Percentiles rank a stretch among this genome's conserved stretches.
These are phyloP conservation scores for Siniperca obscura DNA, from an alignment of 2,797 vertebrate genomes.

Conservation along the genomic window DNA sequence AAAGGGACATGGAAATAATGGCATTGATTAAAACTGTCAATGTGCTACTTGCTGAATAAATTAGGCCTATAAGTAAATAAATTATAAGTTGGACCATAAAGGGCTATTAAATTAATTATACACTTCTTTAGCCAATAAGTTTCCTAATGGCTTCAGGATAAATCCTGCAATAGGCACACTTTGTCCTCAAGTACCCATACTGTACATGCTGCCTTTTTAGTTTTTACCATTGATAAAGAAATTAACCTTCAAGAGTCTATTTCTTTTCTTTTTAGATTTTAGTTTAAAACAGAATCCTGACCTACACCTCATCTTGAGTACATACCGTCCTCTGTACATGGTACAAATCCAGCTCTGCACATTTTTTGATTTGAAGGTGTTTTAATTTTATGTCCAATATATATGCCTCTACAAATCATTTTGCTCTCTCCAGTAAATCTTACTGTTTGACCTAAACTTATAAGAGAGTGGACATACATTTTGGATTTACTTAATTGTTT, in stretches of 20 bases:
- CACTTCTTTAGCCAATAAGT: slow-evolving; percentile 64
- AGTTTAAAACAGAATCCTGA: slow-evolving; percentile 20
- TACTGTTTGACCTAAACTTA: not conserved
- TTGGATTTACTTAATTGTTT: not conserved
- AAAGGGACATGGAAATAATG: slow-evolving; percentile 37
- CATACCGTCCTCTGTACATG: not conserved
- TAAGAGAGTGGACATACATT: not conserved
- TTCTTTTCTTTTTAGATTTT: not conserved
- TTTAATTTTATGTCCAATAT: not conserved
- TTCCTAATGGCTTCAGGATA: slow-evolving; percentile 61
- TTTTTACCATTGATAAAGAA: slow-evolving; percentile 2
- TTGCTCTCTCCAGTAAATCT: not conserved
- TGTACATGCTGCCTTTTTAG: slow-evolving; percentile 3
- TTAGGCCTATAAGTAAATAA: slow-evolving; percentile 67
- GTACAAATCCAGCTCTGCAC: slow-evolving; percentile 6
- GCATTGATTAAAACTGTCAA: slow-evolving; percentile 57
- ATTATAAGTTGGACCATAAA: slow-evolving; percentile 68
- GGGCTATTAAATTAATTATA: slow-evolving; percentile 71
- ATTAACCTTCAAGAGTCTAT: slow-evolving; percentile 22
- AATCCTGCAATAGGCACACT: slow-evolving; percentile 42
- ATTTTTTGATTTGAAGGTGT: not conserved
- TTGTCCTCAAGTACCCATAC: slow-evolving; percentile 59
- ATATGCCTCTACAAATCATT: not conserved
- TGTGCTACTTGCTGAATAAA: slow-evolving; percentile 66
- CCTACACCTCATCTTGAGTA: not conserved